phyloP scores from a whole-genome alignment of 1,140 invertebrate genomes.

The Bacillus rossius region DNA sequence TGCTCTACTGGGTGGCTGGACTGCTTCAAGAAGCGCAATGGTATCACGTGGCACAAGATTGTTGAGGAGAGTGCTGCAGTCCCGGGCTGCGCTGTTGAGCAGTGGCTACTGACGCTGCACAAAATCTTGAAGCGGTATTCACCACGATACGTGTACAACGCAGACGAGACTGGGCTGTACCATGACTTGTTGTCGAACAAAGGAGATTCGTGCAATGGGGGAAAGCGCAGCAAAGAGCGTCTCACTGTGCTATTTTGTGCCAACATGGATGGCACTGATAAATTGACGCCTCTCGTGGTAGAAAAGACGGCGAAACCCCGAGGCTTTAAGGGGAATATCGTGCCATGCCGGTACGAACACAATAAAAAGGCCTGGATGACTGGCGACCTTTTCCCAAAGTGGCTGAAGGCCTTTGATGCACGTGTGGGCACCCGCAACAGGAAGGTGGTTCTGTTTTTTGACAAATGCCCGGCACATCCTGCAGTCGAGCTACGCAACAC shows the following conservation, averaged over 20 bases:
- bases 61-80: no score
- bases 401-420: slow-evolving; percentile 6
- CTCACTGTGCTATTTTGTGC: slow-evolving; percentile 29
- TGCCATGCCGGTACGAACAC: neutral
- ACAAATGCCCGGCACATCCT: slow-evolving; percentile 30
- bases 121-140: slow-evolving; percentile 1
- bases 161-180: slow-evolving; percentile 35
- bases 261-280: slow-evolving; percentile 33
- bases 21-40: no score
- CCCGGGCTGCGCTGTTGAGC: no score
- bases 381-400: neutral
- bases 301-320: slow-evolving; percentile 27
- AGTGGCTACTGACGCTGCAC: no score
- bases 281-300: slow-evolving; percentile 28
- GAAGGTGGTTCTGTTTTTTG: slow-evolving; percentile 31
- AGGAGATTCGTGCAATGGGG: slow-evolving; percentile 23
- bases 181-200: slow-evolving; percentile 27
- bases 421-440: slow-evolving; percentile 1
- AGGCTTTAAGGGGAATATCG: slow-evolving; percentile 25
- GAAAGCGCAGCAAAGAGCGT: slow-evolving; percentile 19
- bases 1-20: no score
- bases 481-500: no score
- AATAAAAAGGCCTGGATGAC: slow-evolving; percentile 36
- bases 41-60: no score
- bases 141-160: slow-evolving; percentile 29